Conservation (phyloP, 2,113 vertebrate species). For the Oreotragus oreotragus region DNA sequence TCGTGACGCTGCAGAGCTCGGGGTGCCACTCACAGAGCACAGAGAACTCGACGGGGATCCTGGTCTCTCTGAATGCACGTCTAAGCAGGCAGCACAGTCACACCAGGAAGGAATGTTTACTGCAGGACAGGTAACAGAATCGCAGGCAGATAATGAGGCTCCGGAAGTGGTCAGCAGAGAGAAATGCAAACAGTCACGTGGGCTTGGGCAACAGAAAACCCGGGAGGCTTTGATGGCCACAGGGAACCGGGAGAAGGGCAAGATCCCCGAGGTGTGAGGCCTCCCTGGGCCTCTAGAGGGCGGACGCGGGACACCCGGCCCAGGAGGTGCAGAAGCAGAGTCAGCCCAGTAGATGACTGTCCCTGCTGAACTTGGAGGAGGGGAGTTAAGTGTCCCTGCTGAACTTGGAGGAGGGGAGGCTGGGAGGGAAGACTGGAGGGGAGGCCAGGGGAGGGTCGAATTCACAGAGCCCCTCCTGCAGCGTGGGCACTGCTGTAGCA, state of each 20-base stretch:
- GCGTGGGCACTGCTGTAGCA: background rate
- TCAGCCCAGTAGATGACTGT: background rate
- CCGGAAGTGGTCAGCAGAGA: background rate
- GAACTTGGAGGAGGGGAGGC: background rate
- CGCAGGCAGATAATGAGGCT: accelerated
- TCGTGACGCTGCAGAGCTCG: background rate
- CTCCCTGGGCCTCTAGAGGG: background rate
- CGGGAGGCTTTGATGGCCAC: accelerated
- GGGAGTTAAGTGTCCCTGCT: background rate
- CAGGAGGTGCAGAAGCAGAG: background rate
- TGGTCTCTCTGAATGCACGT: accelerated
- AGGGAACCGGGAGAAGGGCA: accelerated
- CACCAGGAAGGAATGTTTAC: background rate
- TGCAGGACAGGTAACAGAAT: background rate
- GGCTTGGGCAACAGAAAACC: background rate
- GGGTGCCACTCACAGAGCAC: accelerated
- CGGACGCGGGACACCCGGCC: accelerated
- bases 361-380: background rate
- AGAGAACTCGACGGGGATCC: accelerated
- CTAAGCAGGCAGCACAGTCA: accelerated
- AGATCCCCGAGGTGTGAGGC: background rate
- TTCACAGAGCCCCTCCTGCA: background rate
- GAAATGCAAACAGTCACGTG: background rate
- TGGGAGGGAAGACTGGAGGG: background rate
- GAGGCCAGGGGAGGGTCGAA: accelerated